Base-by-base conservation (phyloP, 2,797 vertebrate species). In the Carapus acus region DNA sequence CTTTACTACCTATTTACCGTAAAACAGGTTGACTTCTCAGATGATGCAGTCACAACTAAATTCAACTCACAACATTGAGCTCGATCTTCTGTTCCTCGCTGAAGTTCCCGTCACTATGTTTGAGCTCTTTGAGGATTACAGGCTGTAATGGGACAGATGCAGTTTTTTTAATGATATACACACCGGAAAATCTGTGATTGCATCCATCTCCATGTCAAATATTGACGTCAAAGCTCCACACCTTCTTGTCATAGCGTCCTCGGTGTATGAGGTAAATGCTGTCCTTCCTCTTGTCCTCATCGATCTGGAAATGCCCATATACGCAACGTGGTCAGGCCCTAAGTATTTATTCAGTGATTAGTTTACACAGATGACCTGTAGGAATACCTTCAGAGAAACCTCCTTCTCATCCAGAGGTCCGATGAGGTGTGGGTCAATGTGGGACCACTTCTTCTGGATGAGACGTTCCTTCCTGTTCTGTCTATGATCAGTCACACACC, bases 181-280 rank as follows among this genome's bases (percentile, higher is more conserved):
- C 1, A 33, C 16, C 58, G 4, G 58, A 7, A 49, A 15, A 43
- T 2, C 14, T 18, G 17, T 40, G 6, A 33, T 33, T 18, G 47
- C 6, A 18, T 39, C 21, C 7, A n/a, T 21, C 15, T 34, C 34
- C 29, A 18, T 16, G 23, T 2, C 39, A n/a, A 29, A 11, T 0
- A 1, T 27, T 27, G 7, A 18, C 2, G 22, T 15, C n/a, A 38
- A 19, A 3, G 8, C 1, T 3, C 2, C 2, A 7, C 68, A 96
- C 94, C 93, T 98, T 98, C 78, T 93, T 94, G 80, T 98, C 94
- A 1, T 98, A 98, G 76, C 93, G 90, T 54, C 89, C 91, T 66
- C 91, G 84, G 1, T 81, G 88, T 1, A 83, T 73, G 56, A 90
- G 88, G 68, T 83, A 90, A 1, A 58, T 65, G 46, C 87, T 92